phyloP scores from a whole-genome alignment of 2,797 vertebrate genomes.

The Prionace glauca region DNA sequence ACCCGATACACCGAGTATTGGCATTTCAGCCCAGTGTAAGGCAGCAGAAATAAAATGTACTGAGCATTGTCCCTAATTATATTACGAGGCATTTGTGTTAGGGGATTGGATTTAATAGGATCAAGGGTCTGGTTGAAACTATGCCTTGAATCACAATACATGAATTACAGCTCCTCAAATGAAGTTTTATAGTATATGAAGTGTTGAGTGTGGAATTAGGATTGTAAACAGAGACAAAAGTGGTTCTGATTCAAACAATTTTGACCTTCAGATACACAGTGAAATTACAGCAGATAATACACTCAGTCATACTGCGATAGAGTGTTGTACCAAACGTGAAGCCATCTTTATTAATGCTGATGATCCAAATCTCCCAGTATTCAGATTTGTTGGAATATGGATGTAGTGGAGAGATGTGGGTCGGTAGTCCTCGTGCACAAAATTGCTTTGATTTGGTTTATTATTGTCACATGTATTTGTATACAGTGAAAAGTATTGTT shows the following conservation, averaged over 20 bases:
- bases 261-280: not conserved
- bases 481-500: no score
- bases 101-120: not conserved
- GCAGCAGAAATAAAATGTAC: not conserved
- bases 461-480: no score
- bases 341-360: not conserved
- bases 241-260: not conserved
- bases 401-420: no score
- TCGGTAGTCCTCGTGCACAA: no score
- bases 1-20: not conserved
- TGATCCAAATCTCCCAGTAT: not conserved
- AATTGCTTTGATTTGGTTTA: no score
- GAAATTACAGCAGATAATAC: not conserved
- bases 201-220: not conserved
- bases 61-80: not conserved
- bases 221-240: not conserved
- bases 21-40: not conserved
- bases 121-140: not conserved
- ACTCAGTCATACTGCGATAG: not conserved
- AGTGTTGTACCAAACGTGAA: not conserved
- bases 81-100: not conserved
- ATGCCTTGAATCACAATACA: not conserved
- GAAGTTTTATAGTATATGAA: not conserved
- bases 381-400: no score
- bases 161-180: not conserved